Evolutionary conservation across 2,113 vertebrate genomes (phyloP).

Genomic region (Thamnaconus septentrionalis): DNA sequence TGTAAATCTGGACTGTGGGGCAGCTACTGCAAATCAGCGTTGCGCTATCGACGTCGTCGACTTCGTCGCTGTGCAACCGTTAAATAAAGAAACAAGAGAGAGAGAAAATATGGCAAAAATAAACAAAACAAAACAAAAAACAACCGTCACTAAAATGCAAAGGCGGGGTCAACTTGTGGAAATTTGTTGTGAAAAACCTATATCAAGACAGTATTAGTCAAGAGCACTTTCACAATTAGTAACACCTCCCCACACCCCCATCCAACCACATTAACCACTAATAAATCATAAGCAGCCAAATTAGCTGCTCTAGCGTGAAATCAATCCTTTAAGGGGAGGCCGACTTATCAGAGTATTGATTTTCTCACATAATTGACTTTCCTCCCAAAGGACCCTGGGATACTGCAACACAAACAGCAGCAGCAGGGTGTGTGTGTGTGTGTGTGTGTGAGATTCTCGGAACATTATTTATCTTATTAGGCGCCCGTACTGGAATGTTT

Average conservation of each 20-base stretch:
- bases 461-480: constrained; percentile 43
- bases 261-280: constrained; percentile 43
- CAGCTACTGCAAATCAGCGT: not conserved
- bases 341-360: constrained; percentile 61
- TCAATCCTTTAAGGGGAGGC: constrained; percentile 53
- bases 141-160: too few relatives aligned
- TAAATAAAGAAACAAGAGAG: too few relatives aligned
- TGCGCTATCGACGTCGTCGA: too few relatives aligned
- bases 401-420: constrained; percentile 23
- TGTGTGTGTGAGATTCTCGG: constrained; percentile 9
- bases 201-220: too few relatives aligned
- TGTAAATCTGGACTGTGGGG: not conserved
- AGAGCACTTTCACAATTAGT: constrained; percentile 22
- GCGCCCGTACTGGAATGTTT: constrained; percentile 12
- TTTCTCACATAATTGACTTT: constrained; percentile 52
- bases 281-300: constrained; percentile 64
- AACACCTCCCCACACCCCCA: constrained; percentile 1
- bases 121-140: constrained; percentile 6
- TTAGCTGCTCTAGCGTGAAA: constrained; percentile 53
- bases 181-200: too few relatives aligned
- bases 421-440: not conserved
- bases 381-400: constrained; percentile 19
- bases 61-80: too few relatives aligned
- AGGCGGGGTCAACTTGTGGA: too few relatives aligned
- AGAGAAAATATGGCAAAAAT: too few relatives aligned